phyloP scores from a whole-genome alignment of 92 coral and sea anemone genomes.

The Actinostola sp. region DNA sequence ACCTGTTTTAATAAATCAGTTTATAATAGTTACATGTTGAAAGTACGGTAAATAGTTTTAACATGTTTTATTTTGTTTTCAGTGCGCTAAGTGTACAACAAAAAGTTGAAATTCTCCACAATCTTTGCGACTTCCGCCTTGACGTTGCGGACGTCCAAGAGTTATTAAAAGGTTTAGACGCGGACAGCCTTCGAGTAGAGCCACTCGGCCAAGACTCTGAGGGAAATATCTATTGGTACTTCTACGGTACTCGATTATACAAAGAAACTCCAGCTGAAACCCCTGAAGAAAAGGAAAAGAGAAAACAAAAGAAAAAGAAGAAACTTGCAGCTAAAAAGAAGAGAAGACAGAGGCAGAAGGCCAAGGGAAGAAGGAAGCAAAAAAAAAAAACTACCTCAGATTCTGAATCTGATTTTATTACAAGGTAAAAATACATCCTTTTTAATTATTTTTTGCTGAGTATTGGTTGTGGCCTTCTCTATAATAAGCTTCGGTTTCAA shows the following conservation, averaged over 20 bases:
- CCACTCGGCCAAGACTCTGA: slow-evolving; percentile 89
- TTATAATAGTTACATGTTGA: no score
- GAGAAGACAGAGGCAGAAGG: slow-evolving; percentile 66
- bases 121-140: slow-evolving; percentile 91
- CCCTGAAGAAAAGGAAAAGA: slow-evolving; percentile 71
- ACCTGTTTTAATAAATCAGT: no score
- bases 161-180: slow-evolving; percentile 90
- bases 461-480: no score
- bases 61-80: slow-evolving; percentile 1
- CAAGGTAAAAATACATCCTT: slow-evolving; percentile 32
- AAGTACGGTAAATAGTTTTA: no score
- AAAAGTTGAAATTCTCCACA: slow-evolving; percentile 93
- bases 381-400: slow-evolving; percentile 78
- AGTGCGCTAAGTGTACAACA: slow-evolving; percentile 78
- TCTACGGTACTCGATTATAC: slow-evolving; percentile 92
- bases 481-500: no score
- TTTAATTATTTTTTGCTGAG: not conserved
- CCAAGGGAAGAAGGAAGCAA: slow-evolving; percentile 73
- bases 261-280: slow-evolving; percentile 64
- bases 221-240: slow-evolving; percentile 89
- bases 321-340: slow-evolving; percentile 50
- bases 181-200: slow-evolving; percentile 96
- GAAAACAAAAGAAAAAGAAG: slow-evolving; percentile 67
- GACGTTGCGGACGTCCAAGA: slow-evolving; percentile 96
- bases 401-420: slow-evolving; percentile 70